Conservation (phyloP, 2,797 vertebrate genomes). For the Bradypodion pumilum region DNA sequence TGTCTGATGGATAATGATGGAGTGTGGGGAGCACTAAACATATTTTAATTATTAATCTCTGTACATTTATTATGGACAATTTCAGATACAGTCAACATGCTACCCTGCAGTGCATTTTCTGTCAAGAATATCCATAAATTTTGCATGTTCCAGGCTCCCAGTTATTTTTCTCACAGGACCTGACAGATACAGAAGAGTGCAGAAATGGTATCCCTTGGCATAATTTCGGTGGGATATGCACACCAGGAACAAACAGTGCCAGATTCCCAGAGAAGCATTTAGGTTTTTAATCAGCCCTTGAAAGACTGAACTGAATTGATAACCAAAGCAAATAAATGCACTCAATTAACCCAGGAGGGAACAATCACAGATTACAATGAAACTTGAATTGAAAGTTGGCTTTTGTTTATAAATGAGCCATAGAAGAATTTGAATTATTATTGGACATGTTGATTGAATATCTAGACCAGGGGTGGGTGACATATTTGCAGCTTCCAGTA, state of each 20-base stretch:
- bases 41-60: slow-evolving; percentile 30
- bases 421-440: neutral
- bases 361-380: neutral
- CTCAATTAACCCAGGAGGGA: neutral
- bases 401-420: neutral
- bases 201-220: slow-evolving; percentile 63
- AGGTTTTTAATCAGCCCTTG: slow-evolving; percentile 55
- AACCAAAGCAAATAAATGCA: neutral
- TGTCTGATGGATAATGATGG: neutral
- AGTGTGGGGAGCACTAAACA: neutral
- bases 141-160: neutral
- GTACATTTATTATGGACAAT: slow-evolving; percentile 19
- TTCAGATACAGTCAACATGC: slow-evolving; percentile 29
- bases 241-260: slow-evolving; percentile 49
- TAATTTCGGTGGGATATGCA: slow-evolving; percentile 50
- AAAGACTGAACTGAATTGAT: slow-evolving; percentile 15
- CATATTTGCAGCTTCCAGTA: too few relatives aligned
- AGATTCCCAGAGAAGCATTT: slow-evolving; percentile 51
- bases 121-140: slow-evolving; percentile 28
- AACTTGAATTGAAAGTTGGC: neutral
- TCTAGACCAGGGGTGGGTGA: neutral
- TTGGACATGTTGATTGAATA: neutral
- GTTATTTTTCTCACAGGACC: slow-evolving; percentile 55
- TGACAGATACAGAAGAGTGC: slow-evolving; percentile 48
- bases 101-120: slow-evolving; percentile 29